Evolutionary conservation across 2,888 invertebrate species (phyloP).

Genomic region (Digitonthophagus gazella): DNA sequence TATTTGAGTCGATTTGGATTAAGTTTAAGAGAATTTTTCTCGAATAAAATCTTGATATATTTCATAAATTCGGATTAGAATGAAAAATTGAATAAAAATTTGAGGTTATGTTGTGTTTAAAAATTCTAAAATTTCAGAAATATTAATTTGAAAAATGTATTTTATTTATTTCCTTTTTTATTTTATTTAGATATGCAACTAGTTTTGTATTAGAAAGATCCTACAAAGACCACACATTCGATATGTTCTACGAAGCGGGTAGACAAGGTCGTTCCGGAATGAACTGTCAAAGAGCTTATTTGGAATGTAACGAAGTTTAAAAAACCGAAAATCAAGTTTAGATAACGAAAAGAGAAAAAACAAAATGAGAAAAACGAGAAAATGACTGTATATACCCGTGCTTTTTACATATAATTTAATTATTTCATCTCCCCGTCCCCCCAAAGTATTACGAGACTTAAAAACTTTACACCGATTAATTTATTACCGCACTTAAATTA

Average conservation of each 20-base stretch:
- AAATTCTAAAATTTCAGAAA: too few species aligned
- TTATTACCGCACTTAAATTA: too few species aligned
- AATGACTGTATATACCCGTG: too few species aligned
- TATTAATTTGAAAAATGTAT: neutral
- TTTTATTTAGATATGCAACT: conserved; percentile 79
- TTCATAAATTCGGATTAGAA: neutral
- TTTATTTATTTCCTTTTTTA: conserved; percentile 5
- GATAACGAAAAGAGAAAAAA: neutral
- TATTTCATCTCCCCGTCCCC: too few species aligned
- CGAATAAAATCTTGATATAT: neutral
- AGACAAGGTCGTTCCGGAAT: conserved; percentile 75
- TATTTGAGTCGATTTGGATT: too few species aligned
- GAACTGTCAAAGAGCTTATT: conserved; percentile 80
- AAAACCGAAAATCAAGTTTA: conserved; percentile 21
- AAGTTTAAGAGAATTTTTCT: too few species aligned
- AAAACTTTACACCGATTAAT: too few species aligned
- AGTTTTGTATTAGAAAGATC: conserved; percentile 80
- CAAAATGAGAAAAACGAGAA: conserved; percentile 30
- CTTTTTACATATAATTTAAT: too few species aligned
- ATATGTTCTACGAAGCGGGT: conserved; percentile 80
- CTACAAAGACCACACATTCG: conserved; percentile 69
- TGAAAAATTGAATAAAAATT: too few species aligned
- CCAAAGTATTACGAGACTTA: too few species aligned
- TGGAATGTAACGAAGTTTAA: conserved; percentile 88
- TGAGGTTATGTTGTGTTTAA: too few species aligned